phyloP scores from a whole-genome alignment of 2,797 vertebrate genomes.

The Leptatherina wallacei region DNA sequence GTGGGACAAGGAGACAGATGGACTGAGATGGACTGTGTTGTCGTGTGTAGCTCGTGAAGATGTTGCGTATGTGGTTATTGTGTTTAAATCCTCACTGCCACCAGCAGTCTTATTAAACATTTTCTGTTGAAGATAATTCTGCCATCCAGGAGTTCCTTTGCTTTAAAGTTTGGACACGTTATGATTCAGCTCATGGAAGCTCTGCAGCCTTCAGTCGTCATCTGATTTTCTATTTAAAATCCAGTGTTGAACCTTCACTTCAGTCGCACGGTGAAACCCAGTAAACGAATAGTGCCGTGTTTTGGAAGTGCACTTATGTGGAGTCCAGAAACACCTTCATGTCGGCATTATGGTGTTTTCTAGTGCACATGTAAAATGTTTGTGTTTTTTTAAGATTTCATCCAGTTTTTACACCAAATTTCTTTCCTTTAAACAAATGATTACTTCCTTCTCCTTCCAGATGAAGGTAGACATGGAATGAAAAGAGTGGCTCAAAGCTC shows the following conservation, averaged over 20 bases:
- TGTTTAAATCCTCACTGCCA: slow-evolving; percentile 92
- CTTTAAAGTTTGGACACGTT: slow-evolving; percentile 19
- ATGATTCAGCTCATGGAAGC: slow-evolving; percentile 1
- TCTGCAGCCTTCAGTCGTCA: background rate
- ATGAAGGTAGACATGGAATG: background rate
- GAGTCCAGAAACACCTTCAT: background rate
- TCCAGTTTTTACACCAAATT: background rate
- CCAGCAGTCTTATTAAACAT: slow-evolving; percentile 89
- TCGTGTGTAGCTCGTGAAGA: slow-evolving; percentile 90
- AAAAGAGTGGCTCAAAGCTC: background rate
- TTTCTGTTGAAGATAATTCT: slow-evolving; percentile 73
- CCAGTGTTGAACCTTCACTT: background rate
- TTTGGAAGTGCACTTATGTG: background rate
- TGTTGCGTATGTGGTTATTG: slow-evolving; percentile 83
- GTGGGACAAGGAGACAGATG: slow-evolving; percentile 86
- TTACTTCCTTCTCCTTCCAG: background rate
- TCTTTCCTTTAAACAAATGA: background rate
- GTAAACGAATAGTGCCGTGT: background rate
- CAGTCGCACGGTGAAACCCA: background rate
- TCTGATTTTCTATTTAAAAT: background rate
- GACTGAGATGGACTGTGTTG: slow-evolving; percentile 81
- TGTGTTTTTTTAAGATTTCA: background rate
- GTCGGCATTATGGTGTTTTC: background rate
- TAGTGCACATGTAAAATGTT: background rate
- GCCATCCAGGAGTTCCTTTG: background rate